Evolutionary conservation across 1,140 invertebrate genomes (phyloP).

Genomic region (Apis cerana): DNA sequence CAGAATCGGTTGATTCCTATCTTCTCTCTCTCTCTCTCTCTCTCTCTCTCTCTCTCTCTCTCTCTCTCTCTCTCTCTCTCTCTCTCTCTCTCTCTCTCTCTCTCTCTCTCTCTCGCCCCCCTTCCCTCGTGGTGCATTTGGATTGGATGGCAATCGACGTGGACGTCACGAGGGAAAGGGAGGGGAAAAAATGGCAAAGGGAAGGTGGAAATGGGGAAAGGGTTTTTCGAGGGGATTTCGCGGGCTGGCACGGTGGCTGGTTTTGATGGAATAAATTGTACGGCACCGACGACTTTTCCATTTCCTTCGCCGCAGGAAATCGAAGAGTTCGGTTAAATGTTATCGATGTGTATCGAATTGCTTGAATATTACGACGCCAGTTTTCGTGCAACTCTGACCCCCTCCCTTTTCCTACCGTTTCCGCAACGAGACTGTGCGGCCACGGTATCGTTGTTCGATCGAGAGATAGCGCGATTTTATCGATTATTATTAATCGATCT

Average conservation of each 20-base stretch:
- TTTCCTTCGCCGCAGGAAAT: slow-evolving; percentile 58
- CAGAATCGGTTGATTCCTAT: background rate
- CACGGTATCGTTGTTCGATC: no score
- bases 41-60: no score
- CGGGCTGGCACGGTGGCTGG: slow-evolving; percentile 26
- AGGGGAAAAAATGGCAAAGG: slow-evolving; percentile 4
- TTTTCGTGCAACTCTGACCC: background rate
- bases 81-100: no score
- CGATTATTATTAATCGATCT: background rate
- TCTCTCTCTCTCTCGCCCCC: no score
- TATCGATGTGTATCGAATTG: slow-evolving; percentile 59
- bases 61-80: no score
- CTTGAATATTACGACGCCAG: slow-evolving; percentile 55
- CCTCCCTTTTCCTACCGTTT: background rate
- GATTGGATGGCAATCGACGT: background rate
- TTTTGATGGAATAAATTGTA: slow-evolving; percentile 57
- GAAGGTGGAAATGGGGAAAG: slow-evolving; percentile 29
- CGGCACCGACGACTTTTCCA: slow-evolving; percentile 52
- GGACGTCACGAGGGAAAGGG: no score
- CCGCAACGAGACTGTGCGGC: background rate
- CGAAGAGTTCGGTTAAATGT: slow-evolving; percentile 50
- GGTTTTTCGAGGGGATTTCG: slow-evolving; percentile 17
- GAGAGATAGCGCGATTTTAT: background rate
- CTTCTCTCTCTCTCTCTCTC: no score
- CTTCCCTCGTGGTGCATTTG: background rate